Conservation (phyloP, 2,113 vertebrate species). For the Passer domesticus region DNA sequence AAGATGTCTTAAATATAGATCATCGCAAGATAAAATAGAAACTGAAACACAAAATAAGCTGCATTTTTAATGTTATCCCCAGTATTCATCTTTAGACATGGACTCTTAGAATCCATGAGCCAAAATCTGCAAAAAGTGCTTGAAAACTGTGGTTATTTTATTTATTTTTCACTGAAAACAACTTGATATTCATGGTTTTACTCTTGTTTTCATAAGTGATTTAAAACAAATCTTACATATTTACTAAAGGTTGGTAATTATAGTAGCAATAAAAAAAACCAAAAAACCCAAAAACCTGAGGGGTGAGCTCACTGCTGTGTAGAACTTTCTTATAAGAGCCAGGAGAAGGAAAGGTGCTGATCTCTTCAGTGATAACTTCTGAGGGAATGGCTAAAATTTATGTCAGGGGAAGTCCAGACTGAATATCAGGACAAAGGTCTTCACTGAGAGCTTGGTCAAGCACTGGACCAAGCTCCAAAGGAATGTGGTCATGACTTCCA, state of each 20-base stretch:
- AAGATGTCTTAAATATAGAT: neutral
- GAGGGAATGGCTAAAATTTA: neutral
- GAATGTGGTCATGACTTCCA: neutral
- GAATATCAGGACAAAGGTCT: neutral
- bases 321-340: neutral
- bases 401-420: neutral
- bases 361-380: fast-evolving
- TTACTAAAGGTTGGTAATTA: neutral
- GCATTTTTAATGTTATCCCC: fast-evolving
- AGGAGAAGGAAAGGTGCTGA: neutral
- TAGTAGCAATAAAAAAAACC: neutral
- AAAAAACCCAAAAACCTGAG: neutral
- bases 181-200: neutral
- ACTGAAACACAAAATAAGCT: neutral
- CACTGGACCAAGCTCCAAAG: neutral
- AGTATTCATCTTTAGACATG: neutral
- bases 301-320: fast-evolving
- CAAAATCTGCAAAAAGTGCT: neutral
- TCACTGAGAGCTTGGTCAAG: neutral
- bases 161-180: neutral
- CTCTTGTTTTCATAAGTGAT: neutral
- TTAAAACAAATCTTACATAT: neutral
- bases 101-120: neutral
- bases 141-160: neutral
- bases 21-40: neutral